These are phyloP conservation scores for Misgurnus anguillicaudatus DNA, from an alignment of 2,113 vertebrate genomes.

Conservation along the genomic window DNA sequence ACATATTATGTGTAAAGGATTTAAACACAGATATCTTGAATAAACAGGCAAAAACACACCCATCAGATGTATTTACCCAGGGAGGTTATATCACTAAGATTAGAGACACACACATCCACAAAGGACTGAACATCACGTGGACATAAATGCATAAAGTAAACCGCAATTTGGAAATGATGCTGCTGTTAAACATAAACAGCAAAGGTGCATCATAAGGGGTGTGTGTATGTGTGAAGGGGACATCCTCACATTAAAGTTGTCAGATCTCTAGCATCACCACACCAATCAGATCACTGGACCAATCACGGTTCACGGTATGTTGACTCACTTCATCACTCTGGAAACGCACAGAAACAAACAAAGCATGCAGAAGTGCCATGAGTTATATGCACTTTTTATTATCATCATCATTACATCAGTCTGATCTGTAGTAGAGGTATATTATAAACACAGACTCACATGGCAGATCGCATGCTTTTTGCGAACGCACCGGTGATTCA, in stretches of 20 bases:
- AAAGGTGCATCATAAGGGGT: not conserved
- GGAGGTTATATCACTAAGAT: conserved; percentile 25
- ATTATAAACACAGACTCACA: conserved; percentile 9
- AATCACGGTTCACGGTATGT: conserved; percentile 11
- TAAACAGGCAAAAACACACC: conserved; percentile 37
- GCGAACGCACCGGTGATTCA: not conserved
- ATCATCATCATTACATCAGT: conserved; percentile 7
- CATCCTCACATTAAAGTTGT: not conserved
- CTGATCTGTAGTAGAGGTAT: not conserved
- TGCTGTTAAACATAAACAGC: conserved; percentile 12
- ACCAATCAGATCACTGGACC: not conserved
- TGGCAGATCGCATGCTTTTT: not conserved
- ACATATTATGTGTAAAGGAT: conserved; percentile 18
- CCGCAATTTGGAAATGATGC: conserved; percentile 4
- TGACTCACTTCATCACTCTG: conserved; percentile 27
- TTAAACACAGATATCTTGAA: conserved; percentile 30
- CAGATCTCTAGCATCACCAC: not conserved
- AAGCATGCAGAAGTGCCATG: not conserved
- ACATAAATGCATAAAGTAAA: conserved; percentile 15
- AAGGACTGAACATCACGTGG: conserved; percentile 8
- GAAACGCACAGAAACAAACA: conserved; percentile 33
- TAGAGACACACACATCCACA: not conserved
- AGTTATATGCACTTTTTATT: not conserved
- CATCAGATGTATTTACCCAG: conserved; percentile 32
- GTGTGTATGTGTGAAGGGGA: not conserved